Evolutionary conservation across 2,113 vertebrate species (phyloP).

Genomic region (Cardinalis cardinalis): DNA sequence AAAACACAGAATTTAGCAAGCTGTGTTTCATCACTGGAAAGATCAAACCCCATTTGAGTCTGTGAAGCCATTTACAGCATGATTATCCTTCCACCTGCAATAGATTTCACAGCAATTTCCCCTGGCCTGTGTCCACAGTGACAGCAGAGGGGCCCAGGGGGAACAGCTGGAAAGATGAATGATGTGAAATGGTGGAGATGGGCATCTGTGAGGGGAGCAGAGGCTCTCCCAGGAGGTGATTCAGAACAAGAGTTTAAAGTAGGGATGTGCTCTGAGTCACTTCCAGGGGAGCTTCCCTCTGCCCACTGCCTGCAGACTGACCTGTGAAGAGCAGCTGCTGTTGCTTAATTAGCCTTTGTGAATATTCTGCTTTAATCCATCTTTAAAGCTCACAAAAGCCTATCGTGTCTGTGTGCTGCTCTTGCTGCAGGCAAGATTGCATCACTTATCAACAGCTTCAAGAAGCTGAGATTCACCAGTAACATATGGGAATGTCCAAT

Average conservation of each 20-base stretch:
- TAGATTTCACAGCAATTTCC: neutral
- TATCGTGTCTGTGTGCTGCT: neutral
- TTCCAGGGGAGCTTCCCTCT: neutral
- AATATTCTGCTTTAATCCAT: neutral
- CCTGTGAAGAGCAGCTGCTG: slow-evolving; percentile 9
- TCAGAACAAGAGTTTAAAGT: neutral
- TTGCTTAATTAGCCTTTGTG: neutral
- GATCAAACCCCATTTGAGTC: neutral
- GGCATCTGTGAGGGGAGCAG: fast-evolving
- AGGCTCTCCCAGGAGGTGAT: neutral
- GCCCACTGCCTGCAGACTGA: neutral
- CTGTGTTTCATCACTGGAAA: neutral
- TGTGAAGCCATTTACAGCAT: neutral
- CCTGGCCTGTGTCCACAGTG: neutral
- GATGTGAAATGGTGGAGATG: neutral
- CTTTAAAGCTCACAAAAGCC: neutral
- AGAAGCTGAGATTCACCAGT: neutral
- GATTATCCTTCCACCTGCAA: neutral
- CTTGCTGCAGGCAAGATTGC: neutral
- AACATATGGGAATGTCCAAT: neutral
- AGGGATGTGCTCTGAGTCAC: neutral
- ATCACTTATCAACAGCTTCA: neutral
- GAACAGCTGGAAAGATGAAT: neutral
- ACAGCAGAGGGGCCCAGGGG: neutral
- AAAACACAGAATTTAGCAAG: slow-evolving; percentile 14